phyloP scores from a whole-genome alignment of 2,797 vertebrate species.

The Galagoides demidoff region DNA sequence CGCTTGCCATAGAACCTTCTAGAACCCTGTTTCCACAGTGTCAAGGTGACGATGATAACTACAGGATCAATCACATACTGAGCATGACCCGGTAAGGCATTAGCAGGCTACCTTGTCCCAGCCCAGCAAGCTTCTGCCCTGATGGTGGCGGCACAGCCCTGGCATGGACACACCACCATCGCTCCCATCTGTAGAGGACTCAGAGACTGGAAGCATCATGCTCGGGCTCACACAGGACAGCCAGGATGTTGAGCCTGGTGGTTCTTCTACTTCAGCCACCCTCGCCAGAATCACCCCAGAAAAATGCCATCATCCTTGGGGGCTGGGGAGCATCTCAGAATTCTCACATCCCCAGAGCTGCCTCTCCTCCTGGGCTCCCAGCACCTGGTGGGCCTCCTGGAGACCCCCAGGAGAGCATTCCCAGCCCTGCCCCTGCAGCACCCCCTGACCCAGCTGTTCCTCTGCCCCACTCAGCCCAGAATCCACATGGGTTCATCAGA shows the following conservation, averaged over 20 bases:
- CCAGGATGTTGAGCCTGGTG: fast-evolving
- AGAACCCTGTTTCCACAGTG: neutral
- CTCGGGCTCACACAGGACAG: neutral
- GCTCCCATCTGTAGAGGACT: neutral
- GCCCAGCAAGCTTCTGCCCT: fast-evolving
- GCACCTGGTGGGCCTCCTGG: neutral
- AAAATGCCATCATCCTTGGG: fast-evolving
- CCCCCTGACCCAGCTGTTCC: fast-evolving
- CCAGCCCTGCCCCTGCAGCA: neutral
- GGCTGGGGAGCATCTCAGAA: neutral
- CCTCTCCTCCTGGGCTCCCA: neutral
- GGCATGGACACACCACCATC: fast-evolving
- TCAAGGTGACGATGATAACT: neutral
- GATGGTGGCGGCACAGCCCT: fast-evolving
- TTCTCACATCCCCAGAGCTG: neutral
- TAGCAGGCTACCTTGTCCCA: fast-evolving
- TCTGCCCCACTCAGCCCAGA: neutral
- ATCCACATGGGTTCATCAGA: neutral
- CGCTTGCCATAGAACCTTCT: neutral
- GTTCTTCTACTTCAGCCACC: neutral
- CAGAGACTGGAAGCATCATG: neutral
- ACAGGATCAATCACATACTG: neutral
- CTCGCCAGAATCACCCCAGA: neutral
- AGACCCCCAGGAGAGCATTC: neutral
- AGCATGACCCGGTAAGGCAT: neutral